These are phyloP conservation scores for Macrosteles quadrilineatus DNA, from an alignment of 1,140 invertebrate species.

Conservation along the genomic window DNA sequence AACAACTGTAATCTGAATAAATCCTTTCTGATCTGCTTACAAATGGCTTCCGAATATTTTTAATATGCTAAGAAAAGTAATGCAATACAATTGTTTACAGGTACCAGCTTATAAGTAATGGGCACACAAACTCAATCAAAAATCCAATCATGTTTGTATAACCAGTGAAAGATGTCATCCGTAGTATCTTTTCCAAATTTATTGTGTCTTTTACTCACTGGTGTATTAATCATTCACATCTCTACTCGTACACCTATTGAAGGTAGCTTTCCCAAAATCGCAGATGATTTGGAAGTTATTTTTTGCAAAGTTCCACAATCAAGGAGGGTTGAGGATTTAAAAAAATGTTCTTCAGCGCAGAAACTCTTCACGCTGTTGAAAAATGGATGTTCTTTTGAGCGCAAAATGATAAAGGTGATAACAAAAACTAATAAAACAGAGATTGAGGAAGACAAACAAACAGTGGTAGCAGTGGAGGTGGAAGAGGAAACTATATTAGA, in stretches of 20 bases:
- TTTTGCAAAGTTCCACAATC: constrained; percentile 11
- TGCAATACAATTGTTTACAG: no score
- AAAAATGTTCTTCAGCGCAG: neutral
- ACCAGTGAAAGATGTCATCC: no score
- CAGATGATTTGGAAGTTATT: neutral
- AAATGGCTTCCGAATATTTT: no score
- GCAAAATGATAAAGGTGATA: neutral
- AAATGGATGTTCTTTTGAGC: neutral
- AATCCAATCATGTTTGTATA: no score
- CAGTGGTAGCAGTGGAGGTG: neutral
- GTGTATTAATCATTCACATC: neutral
- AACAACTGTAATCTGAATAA: no score
- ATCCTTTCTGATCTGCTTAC: no score
- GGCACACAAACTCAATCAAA: no score
- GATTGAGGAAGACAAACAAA: neutral
- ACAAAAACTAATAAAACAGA: neutral
- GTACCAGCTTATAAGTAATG: no score
- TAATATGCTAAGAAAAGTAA: no score
- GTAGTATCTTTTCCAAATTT: neutral
- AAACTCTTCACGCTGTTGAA: neutral
- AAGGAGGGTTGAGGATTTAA: neutral
- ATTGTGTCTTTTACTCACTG: neutral
- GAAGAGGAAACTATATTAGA: neutral
- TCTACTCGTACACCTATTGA: neutral
- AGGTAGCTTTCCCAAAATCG: neutral